phyloP scores from a whole-genome alignment of 1,140 invertebrate genomes.

The Aphis craccivora region DNA sequence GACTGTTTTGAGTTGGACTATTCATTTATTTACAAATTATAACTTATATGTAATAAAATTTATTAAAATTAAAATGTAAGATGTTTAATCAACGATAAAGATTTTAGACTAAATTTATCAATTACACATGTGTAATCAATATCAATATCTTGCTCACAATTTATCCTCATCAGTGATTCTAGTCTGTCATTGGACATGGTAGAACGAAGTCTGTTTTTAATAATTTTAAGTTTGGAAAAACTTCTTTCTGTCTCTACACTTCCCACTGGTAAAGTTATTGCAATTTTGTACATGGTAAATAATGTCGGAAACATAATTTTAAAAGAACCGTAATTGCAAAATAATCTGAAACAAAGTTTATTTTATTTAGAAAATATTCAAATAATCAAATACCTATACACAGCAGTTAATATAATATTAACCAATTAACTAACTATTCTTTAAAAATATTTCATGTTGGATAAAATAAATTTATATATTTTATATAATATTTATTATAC shows the following conservation, averaged over 20 bases:
- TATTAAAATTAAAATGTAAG: no score
- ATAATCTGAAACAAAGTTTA: neutral
- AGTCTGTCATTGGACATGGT: neutral
- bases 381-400: neutral
- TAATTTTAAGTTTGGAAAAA: neutral
- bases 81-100: no score
- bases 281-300: neutral
- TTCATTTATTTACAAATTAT: no score
- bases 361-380: no score
- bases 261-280: neutral
- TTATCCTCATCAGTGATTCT: neutral
- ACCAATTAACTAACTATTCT: no score
- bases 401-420: no score
- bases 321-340: neutral
- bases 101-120: no score
- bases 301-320: neutral
- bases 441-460: neutral
- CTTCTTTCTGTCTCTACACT: neutral
- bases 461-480: conserved; percentile 1
- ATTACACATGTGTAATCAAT: neutral
- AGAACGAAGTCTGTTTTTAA: conserved; percentile 5
- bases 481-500: neutral
- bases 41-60: no score
- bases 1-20: no score
- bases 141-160: neutral